phyloP scores from a whole-genome alignment of 2,113 vertebrate species.

The Chinchilla lanigera region DNA sequence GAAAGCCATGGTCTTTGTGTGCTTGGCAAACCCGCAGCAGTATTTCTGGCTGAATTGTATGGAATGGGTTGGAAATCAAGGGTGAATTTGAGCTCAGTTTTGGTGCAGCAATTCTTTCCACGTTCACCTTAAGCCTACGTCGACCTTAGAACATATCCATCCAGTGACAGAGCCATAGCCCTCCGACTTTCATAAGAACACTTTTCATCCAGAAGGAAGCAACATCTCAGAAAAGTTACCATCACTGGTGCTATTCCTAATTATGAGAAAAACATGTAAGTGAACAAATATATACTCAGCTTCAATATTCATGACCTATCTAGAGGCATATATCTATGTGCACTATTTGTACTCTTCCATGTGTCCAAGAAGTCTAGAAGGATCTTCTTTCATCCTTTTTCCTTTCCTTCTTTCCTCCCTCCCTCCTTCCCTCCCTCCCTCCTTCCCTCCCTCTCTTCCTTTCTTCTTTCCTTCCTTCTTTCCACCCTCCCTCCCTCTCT shows the following conservation, averaged over 20 bases:
- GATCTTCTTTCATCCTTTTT: neutral
- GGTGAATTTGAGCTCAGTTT: neutral
- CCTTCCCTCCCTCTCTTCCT: too few relatives aligned
- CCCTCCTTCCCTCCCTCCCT: neutral
- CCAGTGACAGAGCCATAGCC: too few relatives aligned
- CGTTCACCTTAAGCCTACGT: fast-evolving
- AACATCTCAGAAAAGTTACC: neutral
- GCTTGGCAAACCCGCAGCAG: slow-evolving; percentile 24
- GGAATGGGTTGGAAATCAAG: neutral
- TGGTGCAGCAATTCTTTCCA: neutral
- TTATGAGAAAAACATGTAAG: neutral
- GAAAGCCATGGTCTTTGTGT: neutral
- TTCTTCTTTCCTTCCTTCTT: neutral
- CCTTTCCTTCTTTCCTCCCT: too few relatives aligned
- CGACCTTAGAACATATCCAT: fast-evolving
- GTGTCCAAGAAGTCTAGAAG: neutral
- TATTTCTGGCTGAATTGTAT: slow-evolving; percentile 52
- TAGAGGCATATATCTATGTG: fast-evolving
- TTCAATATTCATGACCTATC: neutral
- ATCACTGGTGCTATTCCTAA: neutral
- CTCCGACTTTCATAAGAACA: neutral
- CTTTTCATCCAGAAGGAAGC: neutral
- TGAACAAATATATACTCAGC: neutral
- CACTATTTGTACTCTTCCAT: neutral
- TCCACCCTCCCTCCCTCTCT: too few relatives aligned